phyloP scores from a whole-genome alignment of 2,888 invertebrate genomes.

The Saturnia pavonia region DNA sequence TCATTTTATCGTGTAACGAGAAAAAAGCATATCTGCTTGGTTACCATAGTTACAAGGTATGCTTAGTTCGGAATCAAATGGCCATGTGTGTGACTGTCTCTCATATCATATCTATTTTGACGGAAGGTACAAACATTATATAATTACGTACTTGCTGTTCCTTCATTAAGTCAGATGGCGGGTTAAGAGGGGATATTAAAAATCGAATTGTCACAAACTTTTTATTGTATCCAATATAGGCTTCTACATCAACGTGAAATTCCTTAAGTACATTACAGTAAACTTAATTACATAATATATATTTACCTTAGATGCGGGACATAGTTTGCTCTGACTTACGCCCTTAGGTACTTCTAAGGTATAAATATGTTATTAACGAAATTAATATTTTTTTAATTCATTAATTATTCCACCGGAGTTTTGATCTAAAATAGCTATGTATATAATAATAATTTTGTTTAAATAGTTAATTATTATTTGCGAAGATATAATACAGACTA shows the following conservation, averaged over 20 bases:
- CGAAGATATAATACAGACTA: background rate
- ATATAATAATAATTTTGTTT: background rate
- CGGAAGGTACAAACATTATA: no score
- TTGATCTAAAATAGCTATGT: slow-evolving; percentile 49
- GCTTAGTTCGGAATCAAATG: no score
- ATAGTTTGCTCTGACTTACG: background rate
- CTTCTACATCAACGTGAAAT: slow-evolving; percentile 58
- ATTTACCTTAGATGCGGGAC: background rate
- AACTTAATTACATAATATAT: slow-evolving; percentile 28
- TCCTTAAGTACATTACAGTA: slow-evolving; percentile 67
- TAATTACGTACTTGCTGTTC: background rate
- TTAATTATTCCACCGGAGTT: slow-evolving; percentile 50
- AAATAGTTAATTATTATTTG: background rate
- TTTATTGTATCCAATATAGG: slow-evolving; percentile 53
- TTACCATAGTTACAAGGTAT: no score
- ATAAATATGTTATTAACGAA: background rate
- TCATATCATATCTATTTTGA: no score
- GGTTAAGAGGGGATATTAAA: background rate
- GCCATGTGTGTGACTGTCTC: no score
- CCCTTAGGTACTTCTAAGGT: background rate
- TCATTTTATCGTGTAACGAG: no score
- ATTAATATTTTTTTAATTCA: background rate
- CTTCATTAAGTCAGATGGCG: background rate
- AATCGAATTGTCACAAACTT: slow-evolving; percentile 40
- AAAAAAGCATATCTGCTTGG: no score